phyloP scores from a whole-genome alignment of 1,140 invertebrate species.

The Ceratoteleas bidentatus region DNA sequence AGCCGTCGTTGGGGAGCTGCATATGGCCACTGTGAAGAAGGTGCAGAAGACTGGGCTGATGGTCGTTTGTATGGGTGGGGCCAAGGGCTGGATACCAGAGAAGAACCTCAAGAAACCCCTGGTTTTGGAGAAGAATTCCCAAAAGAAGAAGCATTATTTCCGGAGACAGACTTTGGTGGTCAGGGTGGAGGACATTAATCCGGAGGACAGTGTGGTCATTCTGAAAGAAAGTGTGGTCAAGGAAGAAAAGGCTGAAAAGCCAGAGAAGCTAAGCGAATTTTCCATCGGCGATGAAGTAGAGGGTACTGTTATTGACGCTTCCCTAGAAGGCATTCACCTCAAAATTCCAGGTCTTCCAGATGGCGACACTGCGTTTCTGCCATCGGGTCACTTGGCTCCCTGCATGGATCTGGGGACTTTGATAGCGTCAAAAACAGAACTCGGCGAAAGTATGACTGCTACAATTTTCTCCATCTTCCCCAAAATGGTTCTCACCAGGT shows the following conservation, averaged over 20 bases:
- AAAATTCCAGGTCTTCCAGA: conserved; percentile 43
- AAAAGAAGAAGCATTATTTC: too few relatives aligned
- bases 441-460: conserved; percentile 70
- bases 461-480: conserved; percentile 72
- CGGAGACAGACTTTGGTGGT: too few relatives aligned
- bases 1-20: conserved; percentile 80
- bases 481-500: conserved; percentile 70
- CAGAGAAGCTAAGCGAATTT: conserved; percentile 29
- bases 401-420: conserved; percentile 69
- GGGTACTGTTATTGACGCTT: conserved; percentile 70
- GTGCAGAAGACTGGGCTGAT: conserved; percentile 79
- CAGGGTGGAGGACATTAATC: too few relatives aligned
- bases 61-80: conserved; percentile 84
- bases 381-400: conserved; percentile 74
- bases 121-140: too few relatives aligned
- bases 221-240: too few relatives aligned
- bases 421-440: conserved; percentile 61
- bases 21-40: conserved; percentile 83
- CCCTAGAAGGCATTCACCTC: conserved; percentile 68
- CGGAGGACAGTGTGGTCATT: too few relatives aligned
- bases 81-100: conserved; percentile 83
- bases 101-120: conserved; percentile 3
- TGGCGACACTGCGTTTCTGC: conserved; percentile 68
- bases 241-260: too few relatives aligned
- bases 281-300: conserved; percentile 72